These are phyloP conservation scores for Zelleria hepariella DNA, from an alignment of 2,888 invertebrate species.

Conservation along the genomic window DNA sequence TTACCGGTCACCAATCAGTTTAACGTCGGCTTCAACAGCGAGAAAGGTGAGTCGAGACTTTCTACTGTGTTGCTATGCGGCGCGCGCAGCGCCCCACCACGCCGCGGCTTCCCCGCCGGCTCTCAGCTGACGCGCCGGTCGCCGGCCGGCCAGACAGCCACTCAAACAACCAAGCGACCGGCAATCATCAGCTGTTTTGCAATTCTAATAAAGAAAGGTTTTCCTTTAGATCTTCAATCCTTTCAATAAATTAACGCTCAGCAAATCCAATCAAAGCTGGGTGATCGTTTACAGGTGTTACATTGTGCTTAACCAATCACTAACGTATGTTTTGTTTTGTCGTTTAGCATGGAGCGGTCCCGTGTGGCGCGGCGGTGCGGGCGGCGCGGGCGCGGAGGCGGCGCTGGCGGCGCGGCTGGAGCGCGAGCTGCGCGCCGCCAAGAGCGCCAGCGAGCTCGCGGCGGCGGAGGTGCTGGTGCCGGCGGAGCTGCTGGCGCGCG, in stretches of 20 bases:
- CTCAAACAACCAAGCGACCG: too few relatives aligned
- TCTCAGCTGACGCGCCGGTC: background rate
- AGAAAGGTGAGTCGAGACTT: conserved; percentile 76
- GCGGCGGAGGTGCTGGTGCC: conserved; percentile 90
- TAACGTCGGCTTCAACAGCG: conserved; percentile 82
- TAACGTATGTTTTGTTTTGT: background rate
- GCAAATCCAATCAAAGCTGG: too few relatives aligned
- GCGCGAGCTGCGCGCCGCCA: conserved; percentile 83
- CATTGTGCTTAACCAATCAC: too few relatives aligned
- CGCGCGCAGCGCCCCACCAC: conserved; percentile 16
- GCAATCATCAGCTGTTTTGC: too few relatives aligned
- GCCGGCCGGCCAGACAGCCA: background rate
- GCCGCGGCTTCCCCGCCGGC: background rate
- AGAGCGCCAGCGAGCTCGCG: conserved; percentile 81
- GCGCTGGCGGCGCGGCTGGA: conserved; percentile 83
- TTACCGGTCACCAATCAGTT: conserved; percentile 83
- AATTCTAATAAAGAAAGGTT: too few relatives aligned
- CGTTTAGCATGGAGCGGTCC: conserved; percentile 54
- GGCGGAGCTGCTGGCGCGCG: conserved; percentile 82
- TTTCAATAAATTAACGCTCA: too few relatives aligned
- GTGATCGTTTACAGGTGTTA: too few relatives aligned
- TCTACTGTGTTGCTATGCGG: conserved; percentile 65
- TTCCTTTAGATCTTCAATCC: too few relatives aligned
- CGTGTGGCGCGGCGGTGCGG: conserved; percentile 59
- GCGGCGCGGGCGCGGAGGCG: conserved; percentile 67